Conservation (phyloP, 2,888 invertebrate genomes). For the Rhamnusium bicolor region DNA sequence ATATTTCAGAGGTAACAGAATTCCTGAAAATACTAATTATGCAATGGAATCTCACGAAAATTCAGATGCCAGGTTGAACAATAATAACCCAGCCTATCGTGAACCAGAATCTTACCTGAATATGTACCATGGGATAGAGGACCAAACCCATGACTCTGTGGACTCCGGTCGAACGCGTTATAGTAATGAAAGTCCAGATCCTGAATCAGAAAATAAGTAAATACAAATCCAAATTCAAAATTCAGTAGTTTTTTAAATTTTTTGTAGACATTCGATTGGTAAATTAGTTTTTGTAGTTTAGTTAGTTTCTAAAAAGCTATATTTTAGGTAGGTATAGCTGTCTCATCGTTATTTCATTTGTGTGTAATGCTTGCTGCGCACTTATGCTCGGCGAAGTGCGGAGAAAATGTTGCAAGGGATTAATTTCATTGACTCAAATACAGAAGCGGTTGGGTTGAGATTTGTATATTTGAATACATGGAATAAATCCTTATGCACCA, state of each 20-base stretch:
- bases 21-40: background rate
- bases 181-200: background rate
- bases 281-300: conserved; percentile 2
- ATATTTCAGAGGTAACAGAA: conserved; percentile 14
- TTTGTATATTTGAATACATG: no score
- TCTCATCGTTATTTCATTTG: no score
- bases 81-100: background rate
- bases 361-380: no score
- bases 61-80: background rate
- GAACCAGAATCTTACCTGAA: conserved; percentile 3
- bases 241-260: background rate
- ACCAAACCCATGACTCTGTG: background rate
- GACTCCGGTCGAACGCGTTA: background rate
- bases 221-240: conserved; percentile 5
- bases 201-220: conserved; percentile 17
- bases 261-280: background rate
- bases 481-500: no score
- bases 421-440: no score
- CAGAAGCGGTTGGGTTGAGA: no score
- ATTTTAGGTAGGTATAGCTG: no score
- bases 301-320: background rate
- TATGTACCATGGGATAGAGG: background rate
- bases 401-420: no score
- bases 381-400: no score
- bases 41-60: background rate